phyloP scores from a whole-genome alignment of 2,888 invertebrate genomes.

The Cerceris ruficornis region DNA sequence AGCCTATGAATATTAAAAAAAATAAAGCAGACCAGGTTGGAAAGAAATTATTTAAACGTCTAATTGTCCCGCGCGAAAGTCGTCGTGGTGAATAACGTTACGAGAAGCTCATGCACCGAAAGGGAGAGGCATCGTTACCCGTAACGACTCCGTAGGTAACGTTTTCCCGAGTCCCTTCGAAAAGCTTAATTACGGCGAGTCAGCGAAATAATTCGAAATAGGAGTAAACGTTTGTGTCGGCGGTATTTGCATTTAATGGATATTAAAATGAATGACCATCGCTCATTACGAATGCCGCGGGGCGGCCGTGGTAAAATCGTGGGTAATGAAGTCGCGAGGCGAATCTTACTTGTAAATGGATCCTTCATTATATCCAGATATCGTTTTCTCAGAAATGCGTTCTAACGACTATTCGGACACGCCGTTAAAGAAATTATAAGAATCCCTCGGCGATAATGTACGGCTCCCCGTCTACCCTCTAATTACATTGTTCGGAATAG shows the following conservation, averaged over 20 bases:
- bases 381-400: constrained; percentile 70
- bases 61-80: constrained; percentile 39
- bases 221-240: constrained; percentile 78
- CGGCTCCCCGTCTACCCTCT: constrained; percentile 10
- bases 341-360: constrained; percentile 81
- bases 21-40: background rate
- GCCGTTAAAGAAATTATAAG: constrained; percentile 57
- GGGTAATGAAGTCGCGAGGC: constrained; percentile 78
- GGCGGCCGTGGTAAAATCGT: constrained; percentile 76
- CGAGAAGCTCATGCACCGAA: constrained; percentile 18
- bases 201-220: constrained; percentile 78
- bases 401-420: constrained; percentile 62
- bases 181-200: constrained; percentile 77
- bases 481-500: constrained; percentile 28
- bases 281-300: constrained; percentile 79
- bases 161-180: constrained; percentile 61
- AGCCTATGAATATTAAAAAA: background rate
- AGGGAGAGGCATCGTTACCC: constrained; percentile 53
- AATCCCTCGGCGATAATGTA: constrained; percentile 56
- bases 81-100: constrained; percentile 40
- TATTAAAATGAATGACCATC: constrained; percentile 81
- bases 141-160: constrained; percentile 59
- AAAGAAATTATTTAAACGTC: constrained; percentile 19
- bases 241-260: constrained; percentile 80
- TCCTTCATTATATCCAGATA: constrained; percentile 79